Evolutionary conservation across 2,113 vertebrate genomes (phyloP).

Genomic region (Acinonyx jubatus): DNA sequence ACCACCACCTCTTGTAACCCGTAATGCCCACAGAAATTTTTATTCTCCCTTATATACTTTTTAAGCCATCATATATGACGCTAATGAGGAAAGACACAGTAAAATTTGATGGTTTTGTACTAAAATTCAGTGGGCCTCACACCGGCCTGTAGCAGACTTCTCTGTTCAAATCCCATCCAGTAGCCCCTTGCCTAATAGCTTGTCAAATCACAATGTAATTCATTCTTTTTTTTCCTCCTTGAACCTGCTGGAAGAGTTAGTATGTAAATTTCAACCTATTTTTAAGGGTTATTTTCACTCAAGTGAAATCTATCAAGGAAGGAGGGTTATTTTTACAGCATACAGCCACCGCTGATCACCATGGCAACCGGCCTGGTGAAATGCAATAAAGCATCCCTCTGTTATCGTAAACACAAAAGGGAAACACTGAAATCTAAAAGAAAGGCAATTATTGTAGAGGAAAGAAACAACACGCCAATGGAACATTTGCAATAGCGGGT

Average conservation of each 20-base stretch:
- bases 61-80: background rate
- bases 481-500: background rate
- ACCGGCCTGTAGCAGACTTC: background rate
- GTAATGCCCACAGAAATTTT: background rate
- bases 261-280: slow-evolving; percentile 93
- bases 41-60: background rate
- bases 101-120: background rate
- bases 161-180: background rate
- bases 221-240: slow-evolving; percentile 58
- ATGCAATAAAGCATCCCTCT: slow-evolving; percentile 91
- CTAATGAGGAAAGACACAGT: background rate
- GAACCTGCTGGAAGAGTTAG: slow-evolving; percentile 85
- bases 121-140: background rate
- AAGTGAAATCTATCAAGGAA: slow-evolving; percentile 91
- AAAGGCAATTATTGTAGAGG: slow-evolving; percentile 80
- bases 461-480: slow-evolving; percentile 24
- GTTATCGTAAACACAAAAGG: slow-evolving; percentile 90
- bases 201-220: slow-evolving; percentile 65
- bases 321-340: slow-evolving; percentile 91
- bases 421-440: slow-evolving; percentile 85
- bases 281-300: slow-evolving; percentile 92
- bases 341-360: slow-evolving; percentile 87
- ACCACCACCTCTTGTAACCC: background rate
- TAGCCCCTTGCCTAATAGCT: background rate
- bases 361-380: slow-evolving; percentile 87